Percentiles rank a stretch among this genome's conserved stretches.
These are phyloP conservation scores for Aphis gossypii DNA, from an alignment of 1,140 invertebrate species.

Conservation along the genomic window DNA sequence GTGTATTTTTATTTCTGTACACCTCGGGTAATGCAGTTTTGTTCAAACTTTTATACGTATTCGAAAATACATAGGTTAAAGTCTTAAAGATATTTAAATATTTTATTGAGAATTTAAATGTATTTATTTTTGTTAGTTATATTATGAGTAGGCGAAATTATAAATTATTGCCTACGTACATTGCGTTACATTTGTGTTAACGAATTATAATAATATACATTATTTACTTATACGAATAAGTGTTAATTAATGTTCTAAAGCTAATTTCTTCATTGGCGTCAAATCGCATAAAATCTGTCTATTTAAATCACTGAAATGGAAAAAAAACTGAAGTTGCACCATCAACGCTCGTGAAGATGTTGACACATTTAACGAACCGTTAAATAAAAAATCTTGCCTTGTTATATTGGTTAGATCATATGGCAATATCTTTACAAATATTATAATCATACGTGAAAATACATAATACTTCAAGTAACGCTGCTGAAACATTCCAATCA, in stretches of 20 bases:
- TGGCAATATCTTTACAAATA: not conserved
- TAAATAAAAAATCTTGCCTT: not conserved
- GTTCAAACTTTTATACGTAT: too few relatives aligned
- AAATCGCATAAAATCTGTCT: not conserved
- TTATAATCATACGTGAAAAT: not conserved
- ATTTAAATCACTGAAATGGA: not conserved
- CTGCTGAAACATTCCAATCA: not conserved
- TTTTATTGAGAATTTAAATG: too few relatives aligned
- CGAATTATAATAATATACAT: not conserved
- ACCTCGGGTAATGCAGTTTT: too few relatives aligned
- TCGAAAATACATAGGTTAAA: too few relatives aligned
- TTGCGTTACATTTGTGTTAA: not conserved
- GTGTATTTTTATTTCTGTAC: too few relatives aligned
- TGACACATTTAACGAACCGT: constrained; percentile 5
- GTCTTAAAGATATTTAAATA: too few relatives aligned
- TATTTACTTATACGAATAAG: not conserved
- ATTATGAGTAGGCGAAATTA: too few relatives aligned
- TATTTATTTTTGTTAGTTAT: too few relatives aligned
- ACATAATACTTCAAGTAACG: not conserved
- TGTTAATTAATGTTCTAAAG: not conserved
- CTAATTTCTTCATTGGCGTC: not conserved
- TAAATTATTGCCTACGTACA: too few relatives aligned
- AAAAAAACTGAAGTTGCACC: not conserved
- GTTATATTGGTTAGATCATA: not conserved
- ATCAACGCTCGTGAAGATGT: not conserved